A percentile compares a stretch with the other conserved stretches of the same genome.
These are phyloP conservation scores for Chydorus sphaericus DNA, from an alignment of 2,888 invertebrate species.

Conservation along the genomic window DNA sequence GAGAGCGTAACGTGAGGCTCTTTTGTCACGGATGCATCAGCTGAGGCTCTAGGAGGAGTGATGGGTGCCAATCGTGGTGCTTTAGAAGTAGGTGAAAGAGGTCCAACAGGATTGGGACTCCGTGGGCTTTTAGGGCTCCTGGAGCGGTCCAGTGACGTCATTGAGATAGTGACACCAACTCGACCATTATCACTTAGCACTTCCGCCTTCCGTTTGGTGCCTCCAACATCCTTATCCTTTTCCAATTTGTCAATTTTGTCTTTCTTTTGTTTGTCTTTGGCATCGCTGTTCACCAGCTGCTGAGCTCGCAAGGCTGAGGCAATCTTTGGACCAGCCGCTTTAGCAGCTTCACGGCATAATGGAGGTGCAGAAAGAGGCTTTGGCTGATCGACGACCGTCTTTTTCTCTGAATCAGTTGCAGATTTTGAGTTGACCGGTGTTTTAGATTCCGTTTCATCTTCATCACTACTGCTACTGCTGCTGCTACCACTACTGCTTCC, in stretches of 20 bases:
- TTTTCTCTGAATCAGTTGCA: background rate
- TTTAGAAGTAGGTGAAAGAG: constrained; percentile 12
- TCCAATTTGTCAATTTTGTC: background rate
- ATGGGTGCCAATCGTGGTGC: constrained; percentile 26
- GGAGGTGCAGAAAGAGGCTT: background rate
- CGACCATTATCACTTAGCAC: constrained; percentile 31
- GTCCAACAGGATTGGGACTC: background rate
- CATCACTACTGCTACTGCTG: background rate
- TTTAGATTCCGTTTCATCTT: background rate
- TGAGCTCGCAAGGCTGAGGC: background rate
- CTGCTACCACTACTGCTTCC: background rate
- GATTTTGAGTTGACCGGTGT: background rate
- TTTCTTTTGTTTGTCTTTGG: constrained; percentile 6
- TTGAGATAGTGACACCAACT: constrained; percentile 14
- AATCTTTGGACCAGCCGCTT: background rate
- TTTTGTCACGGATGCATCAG: constrained; percentile 14
- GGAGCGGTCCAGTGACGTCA: constrained; percentile 10
- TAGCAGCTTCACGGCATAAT: background rate
- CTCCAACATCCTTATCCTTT: constrained; percentile 15
- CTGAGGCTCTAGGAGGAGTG: constrained; percentile 19
- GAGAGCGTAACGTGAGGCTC: constrained; percentile 14
- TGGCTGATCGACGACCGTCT: background rate
- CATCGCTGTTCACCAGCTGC: constrained; percentile 19
- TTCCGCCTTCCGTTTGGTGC: constrained; percentile 66
- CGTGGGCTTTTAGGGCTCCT: constrained; percentile 13